phyloP scores from a whole-genome alignment of 1,140 invertebrate species.

The Trichomalopsis sarcophagae region DNA sequence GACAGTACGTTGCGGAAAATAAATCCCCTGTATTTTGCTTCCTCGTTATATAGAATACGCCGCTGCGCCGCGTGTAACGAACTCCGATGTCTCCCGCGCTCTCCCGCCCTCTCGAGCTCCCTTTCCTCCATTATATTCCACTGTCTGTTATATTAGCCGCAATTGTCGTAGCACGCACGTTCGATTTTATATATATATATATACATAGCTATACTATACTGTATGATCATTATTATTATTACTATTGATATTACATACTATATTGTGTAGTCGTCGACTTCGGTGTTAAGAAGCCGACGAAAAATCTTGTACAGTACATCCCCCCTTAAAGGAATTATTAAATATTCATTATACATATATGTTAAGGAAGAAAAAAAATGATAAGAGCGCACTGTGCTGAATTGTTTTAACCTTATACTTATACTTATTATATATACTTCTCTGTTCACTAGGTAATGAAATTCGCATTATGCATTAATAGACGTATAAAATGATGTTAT shows the following conservation, averaged over 20 bases:
- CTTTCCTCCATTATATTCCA: conserved; percentile 9
- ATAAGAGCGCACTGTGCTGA: neutral
- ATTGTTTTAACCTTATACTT: conserved; percentile 6
- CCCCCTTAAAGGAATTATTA: neutral
- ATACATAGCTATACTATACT: conserved; percentile 3
- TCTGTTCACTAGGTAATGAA: conserved; percentile 34
- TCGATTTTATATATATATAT: conserved; percentile 44
- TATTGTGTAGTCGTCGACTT: neutral
- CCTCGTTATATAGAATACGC: neutral
- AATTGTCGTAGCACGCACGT: conserved; percentile 15
- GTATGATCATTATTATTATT: conserved; percentile 4
- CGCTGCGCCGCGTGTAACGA: neutral
- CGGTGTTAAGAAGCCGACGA: conserved; percentile 10
- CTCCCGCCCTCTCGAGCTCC: neutral
- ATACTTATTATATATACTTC: conserved; percentile 8
- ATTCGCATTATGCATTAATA: conserved; percentile 36
- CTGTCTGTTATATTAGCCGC: conserved; percentile 32
- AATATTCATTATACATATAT: neutral
- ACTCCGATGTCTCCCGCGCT: neutral
- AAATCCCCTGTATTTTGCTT: neutral
- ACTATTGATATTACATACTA: neutral
- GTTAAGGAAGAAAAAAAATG: neutral
- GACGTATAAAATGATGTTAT: conserved; percentile 22
- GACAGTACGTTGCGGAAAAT: neutral
- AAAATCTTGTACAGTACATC: conserved; percentile 44